Conservation (phyloP, 2,797 vertebrate genomes). For the Anisognathus igniventris region DNA sequence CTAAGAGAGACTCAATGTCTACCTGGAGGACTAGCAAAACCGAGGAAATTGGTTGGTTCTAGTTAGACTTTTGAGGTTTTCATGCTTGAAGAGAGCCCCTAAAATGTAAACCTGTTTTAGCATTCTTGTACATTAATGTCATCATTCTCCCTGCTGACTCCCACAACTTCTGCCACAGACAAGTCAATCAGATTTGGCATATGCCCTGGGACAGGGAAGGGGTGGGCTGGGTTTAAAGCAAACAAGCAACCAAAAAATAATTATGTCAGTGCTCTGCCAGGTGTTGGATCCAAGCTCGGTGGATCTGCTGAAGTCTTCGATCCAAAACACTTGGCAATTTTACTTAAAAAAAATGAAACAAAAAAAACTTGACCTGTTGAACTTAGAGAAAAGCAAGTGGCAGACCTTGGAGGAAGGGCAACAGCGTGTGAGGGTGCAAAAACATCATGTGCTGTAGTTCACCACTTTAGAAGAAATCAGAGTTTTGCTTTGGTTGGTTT, state of each 20-base stretch:
- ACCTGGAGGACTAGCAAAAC: neutral
- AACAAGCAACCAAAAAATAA: conserved; percentile 29
- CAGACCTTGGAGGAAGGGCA: conserved; percentile 19
- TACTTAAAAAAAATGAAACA: neutral
- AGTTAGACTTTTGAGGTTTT: conserved; percentile 30
- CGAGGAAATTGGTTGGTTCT: neutral
- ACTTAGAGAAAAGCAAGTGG: conserved; percentile 14
- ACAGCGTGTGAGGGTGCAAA: conserved; percentile 31
- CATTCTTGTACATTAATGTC: conserved; percentile 65
- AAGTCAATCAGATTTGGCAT: conserved; percentile 67
- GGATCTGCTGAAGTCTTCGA: conserved; percentile 33
- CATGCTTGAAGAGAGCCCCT: neutral
- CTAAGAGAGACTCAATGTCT: neutral
- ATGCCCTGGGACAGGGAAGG: conserved; percentile 12
- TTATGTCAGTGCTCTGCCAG: neutral
- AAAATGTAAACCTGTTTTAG: conserved; percentile 56
- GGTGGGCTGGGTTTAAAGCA: conserved; percentile 36
- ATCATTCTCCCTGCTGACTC: conserved; percentile 48
- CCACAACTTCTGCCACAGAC: conserved; percentile 37
- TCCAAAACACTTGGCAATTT: conserved; percentile 15
- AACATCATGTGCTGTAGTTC: neutral
- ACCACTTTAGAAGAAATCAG: neutral
- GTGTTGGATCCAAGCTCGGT: conserved; percentile 31
- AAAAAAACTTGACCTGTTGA: neutral
- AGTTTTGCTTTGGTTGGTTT: neutral